Evolutionary conservation across 2,888 invertebrate species (phyloP), one percentile per base, ranked within the genome.

Genomic region (Pseudoips prasinana): DNA sequence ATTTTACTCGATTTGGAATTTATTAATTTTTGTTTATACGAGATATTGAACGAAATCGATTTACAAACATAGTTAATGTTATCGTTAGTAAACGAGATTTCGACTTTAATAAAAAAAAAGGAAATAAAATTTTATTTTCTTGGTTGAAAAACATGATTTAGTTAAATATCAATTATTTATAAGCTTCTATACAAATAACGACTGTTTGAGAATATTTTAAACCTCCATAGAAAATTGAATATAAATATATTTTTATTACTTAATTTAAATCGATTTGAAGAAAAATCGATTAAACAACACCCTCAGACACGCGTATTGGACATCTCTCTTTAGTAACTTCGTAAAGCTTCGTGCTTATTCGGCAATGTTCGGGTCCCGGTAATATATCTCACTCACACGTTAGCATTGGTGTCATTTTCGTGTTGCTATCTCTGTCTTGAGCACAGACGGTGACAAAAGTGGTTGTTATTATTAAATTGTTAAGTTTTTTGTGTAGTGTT

Each of bases 151-250:
- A 22, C 22, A 22, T 22, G 22, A 22, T 22, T 22, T 8, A 22
- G n/a, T 22, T 22, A 22, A 22, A 22, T 22, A 22, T 22, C 22
- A 22, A 8, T 22, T 22, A 22, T 22, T 8, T 22, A 22, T 22
- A 8, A 22, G 8, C 22, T 7, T 22, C 22, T 22, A 8, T 8
- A 8, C 8, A 8, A 8, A 8, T 22, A 22, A 22, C 22, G 22
- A 22, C 22, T 22, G 22, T 22, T 22, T 22, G 22, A 22, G 22
- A 22, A 22, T 8, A 22, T 22, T 22, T 22, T 8, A 22, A 22
- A 22, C 22, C 22, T 22, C 7, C 2, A 8, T n/a, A n/a, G n/a
- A 7, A 22, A 4, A 8, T 22, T 7, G n/a, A n/a, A n/a, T n/a
- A 22, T 8, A 22, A 22, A 22, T 22, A 22, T 22, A 8, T 22